These are phyloP conservation scores for Melipona bicolor DNA, from an alignment of 2,888 invertebrate species.

Conservation along the genomic window DNA sequence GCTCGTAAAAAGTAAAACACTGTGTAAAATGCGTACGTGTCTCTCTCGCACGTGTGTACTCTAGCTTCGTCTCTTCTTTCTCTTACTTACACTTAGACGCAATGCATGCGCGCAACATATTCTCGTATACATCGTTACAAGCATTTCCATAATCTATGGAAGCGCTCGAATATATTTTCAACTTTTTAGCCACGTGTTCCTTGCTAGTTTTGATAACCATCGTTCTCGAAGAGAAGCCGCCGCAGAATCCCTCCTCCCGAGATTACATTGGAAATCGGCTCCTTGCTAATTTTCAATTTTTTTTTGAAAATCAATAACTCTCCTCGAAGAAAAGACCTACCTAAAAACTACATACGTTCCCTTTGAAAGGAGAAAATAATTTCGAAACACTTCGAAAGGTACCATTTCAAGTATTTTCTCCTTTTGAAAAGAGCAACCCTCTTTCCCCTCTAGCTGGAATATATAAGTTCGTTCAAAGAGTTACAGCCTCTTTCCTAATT, in stretches of 20 bases:
- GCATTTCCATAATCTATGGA: conserved; percentile 53
- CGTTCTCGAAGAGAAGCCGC: background rate
- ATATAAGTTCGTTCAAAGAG: too few species aligned
- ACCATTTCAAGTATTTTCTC: too few species aligned
- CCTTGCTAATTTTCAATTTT: too few species aligned
- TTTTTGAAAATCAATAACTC: too few species aligned
- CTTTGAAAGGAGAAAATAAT: too few species aligned
- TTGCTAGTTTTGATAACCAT: conserved; percentile 7
- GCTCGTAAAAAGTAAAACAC: conserved; percentile 35
- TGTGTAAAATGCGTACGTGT: conserved; percentile 31
- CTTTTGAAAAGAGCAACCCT: too few species aligned
- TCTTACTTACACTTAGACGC: conserved; percentile 24
- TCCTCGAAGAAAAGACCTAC: too few species aligned
- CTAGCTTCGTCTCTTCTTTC: background rate
- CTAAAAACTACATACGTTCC: too few species aligned
- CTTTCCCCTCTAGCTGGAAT: too few species aligned
- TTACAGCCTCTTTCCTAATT: too few species aligned
- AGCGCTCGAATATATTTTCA: conserved; percentile 44
- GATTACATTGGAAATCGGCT: background rate
- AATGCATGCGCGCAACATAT: conserved; percentile 52
- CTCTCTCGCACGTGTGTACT: background rate
- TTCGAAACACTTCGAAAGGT: too few species aligned
- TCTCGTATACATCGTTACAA: conserved; percentile 68
- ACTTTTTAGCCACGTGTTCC: conserved; percentile 5
- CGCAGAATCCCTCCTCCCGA: background rate